Evolutionary conservation across 2,888 invertebrate genomes (phyloP), one percentile per base, ranked within the genome.

Genomic region (Troides oblongomaculatus): DNA sequence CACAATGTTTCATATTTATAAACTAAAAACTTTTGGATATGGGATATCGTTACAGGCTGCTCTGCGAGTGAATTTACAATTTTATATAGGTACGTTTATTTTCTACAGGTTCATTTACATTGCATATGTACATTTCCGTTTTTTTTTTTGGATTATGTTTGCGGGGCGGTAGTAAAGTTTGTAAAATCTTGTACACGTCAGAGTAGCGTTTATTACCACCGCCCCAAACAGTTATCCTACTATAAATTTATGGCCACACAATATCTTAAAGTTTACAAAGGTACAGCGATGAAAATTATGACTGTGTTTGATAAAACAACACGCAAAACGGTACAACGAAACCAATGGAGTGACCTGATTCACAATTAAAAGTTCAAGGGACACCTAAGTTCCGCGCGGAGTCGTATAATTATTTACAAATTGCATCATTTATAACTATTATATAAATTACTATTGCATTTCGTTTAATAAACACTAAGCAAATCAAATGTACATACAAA

Each of bases 401-500:
- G 73, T 78, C 75, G 78, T 83, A 83, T 75, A 82, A 84, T 71
- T 92, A 92, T 92, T 85, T 92, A 92, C 92, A 92, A 83, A 79
- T 86, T 84, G 82, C 82, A 80, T 81, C 82, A 83, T 81, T 85
- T 83, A 84, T 82, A 84, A 80, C 89, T 90, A 92, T 85, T 86
- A 89, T 89, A 92, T 92, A 92, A 92, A 90, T 92, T 91, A 91
- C 92, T 92, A 92, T 92, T 92, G 92, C 92, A 87, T 90, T 90
- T 90, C 85, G 81, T 88, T 85, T 83, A 84, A 86, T 87, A 89
- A 81, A 82, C 82, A 84, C 89, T 91, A 92, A 84, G 82, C 84
- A 86, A 88, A 85, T 85, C 85, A 86, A 88, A 91, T 90, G 81
- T 91, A 91, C 90, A 92, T 69, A 17, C 86, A 87, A 81, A 78